Base-by-base conservation (phyloP, 2,113 vertebrate genomes). In the Percina caprodes region DNA sequence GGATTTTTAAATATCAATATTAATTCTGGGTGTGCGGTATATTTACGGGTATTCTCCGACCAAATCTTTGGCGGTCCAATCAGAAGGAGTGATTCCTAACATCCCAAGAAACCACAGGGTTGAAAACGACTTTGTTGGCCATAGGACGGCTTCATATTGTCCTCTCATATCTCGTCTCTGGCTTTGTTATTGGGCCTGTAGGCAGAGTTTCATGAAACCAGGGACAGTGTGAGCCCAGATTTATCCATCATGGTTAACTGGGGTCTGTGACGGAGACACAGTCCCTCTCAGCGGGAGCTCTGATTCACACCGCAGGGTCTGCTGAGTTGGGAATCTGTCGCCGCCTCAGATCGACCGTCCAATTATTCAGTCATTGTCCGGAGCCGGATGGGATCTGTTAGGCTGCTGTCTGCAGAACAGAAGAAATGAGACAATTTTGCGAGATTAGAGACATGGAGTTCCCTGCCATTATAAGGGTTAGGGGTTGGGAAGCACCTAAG, bases 161-260 rank as follows among this genome's bases (percentile, higher is more conserved):
- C n/a, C n/a, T n/a, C n/a, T n/a, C n/a, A n/a, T n/a, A 0, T 46
- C 63, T 84, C 33, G 60, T 79, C 68, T 70, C 33, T 69, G 76
- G 76, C 30, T 5, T 39, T 52, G 60, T 87, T 39, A 45, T 73
- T 72, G 74, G 71, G 45, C 66, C 73, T 21, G 2, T 39, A 9
- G 69, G 79, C 24, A 14, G 69, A 68, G 66, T 80, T 71, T 86
- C 67, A 87, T 86, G 86, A 77, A 79, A 81, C 1, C 59, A 0
- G 85, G 74, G 74, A 19, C 82, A 61, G 51, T 6, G 66, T 10
- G 62, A 72, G 69, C 69, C 79, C 86, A 72, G 66, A 74, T 74
- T 63, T 26, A 78, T 92, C 83, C 83, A 84, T 92, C 88, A 89
- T 48, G 49, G 72, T 86, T 88, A 77, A 86, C 61, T 65, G 65